These are phyloP conservation scores for Orussus abietinus DNA, from an alignment of 1,140 invertebrate species.

Conservation along the genomic window DNA sequence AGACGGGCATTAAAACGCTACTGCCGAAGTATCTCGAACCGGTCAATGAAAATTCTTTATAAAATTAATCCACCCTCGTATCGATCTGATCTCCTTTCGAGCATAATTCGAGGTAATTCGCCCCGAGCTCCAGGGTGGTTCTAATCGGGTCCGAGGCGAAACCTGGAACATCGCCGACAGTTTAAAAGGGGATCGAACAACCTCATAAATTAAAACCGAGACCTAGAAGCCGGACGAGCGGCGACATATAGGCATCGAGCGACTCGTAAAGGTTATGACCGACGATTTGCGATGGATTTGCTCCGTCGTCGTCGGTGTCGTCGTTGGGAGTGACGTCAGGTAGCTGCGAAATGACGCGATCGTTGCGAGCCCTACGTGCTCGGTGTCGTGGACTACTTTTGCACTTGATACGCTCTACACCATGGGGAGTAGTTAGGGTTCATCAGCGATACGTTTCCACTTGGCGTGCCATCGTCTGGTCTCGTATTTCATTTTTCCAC, in stretches of 20 bases:
- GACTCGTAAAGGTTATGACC: slow-evolving; percentile 38
- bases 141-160: slow-evolving; percentile 6
- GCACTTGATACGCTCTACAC: too few species aligned
- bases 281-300: slow-evolving; percentile 28
- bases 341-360: slow-evolving; percentile 25
- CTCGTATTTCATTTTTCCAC: too few species aligned
- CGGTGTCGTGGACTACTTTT: too few species aligned
- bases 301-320: too few species aligned
- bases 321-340: slow-evolving; percentile 29
- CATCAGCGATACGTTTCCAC: too few species aligned
- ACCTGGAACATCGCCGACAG: not conserved
- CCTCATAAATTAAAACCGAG: slow-evolving; percentile 30
- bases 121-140: too few species aligned
- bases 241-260: slow-evolving; percentile 37
- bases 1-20: too few species aligned
- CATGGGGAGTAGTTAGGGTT: too few species aligned
- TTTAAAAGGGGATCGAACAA: not conserved
- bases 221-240: slow-evolving; percentile 32
- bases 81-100: too few species aligned
- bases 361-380: slow-evolving; percentile 27
- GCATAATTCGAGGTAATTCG: too few species aligned
- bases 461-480: too few species aligned
- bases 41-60: slow-evolving; percentile 2
- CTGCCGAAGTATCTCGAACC: slow-evolving; percentile 6
- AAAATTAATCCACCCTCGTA: too few species aligned